Base-by-base conservation (phyloP, 2,797 vertebrate species). In the Silurus lanzhouensis region DNA sequence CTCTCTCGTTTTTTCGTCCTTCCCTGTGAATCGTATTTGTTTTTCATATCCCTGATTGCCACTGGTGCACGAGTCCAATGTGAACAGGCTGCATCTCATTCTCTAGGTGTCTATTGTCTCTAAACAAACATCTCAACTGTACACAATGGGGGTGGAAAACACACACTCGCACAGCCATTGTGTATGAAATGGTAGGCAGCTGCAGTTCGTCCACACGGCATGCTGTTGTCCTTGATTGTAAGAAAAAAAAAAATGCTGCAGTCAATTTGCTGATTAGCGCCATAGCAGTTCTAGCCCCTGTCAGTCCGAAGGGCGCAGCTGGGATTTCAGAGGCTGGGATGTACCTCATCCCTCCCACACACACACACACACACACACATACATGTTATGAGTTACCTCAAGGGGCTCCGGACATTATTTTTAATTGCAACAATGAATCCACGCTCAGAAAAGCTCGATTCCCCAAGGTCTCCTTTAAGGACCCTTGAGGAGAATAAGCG, bases 361-460 rank as follows among this genome's bases (percentile, higher is more conserved):
- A 84, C 52, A 68, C 82, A 72, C 70, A 67, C 46, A 76, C 58
- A 85, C 19, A 86, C 77, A 83, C 77, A 83, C 71, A 76, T 10
- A 86, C 78, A 83, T 60, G 63, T 44, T 66, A 81, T 67, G 84
- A 31, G 78, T 71, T 88, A 87, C 84, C 90, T 88, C 87, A 80
- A 89, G 86, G 80, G 88, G 82, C 85, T 84, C 58, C 66, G 63
- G 80, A 89, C 78, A 86, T 89, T 90, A 85, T 89, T 87, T 91
- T 91, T 89, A 91, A 90, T 90, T 90, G 89, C 89, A 92, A 94
- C 92, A 94, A 93, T 94, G 92, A 94, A 92, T 93, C 87, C 88
- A 87, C 90, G 90, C 88, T 90, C 90, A 93, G 93, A 91, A 91
- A 92, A 90, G 89, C 93, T 87, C 82, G 92, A 93, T 92, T 94